Evolutionary conservation across 92 coral and sea anemone genomes (phyloP), one percentile per base, ranked within the genome.

Genomic region (Umimayanthus kanabou): DNA sequence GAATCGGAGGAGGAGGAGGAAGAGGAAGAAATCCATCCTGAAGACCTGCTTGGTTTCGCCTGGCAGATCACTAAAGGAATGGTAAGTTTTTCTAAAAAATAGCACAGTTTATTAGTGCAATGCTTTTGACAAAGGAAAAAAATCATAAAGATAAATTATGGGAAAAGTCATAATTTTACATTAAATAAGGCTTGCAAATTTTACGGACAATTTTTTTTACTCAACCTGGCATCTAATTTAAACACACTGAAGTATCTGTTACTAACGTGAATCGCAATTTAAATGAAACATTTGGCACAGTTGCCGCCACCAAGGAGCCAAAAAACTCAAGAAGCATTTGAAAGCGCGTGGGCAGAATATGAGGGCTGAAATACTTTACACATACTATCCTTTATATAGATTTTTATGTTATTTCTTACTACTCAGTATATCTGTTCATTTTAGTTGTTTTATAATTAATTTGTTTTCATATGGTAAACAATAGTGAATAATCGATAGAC

Each of bases 31-130:
- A 39, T 75, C 1, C 23, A 20, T 26, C 42, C 45, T 18, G 79
- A 75, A 9, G n/a, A 75, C 79, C 45, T 75, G 23, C 47, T 75
- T 13, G 28, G 79, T 5, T 75, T 75, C 22, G 79, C 79, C n/a
- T 75, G 79, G 79, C 79, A 75, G 79, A 75, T 75, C 25, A 37
- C 45, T 20, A 39, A 37, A 33, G 85, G 85, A 39, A 80, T 80
- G 85, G 85, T 80, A 80, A 20, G 85, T 33, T 9, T 33, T 2
- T 10, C 22, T 57, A 16, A 6, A 4, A 76, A 40, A 14, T 5
- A 2, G 37, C 4, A 76, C 80, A 39, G 80, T 3, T 73, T 29
- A 4, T 23, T 7, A 16, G 23, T 57, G 9, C 23, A 8, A 20
- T 39, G 49, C 3, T 5, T 16, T 8, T 40, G 16, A 14, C 18